These are phyloP conservation scores for Zosterops borbonicus DNA, from an alignment of 2,113 vertebrate genomes.

Conservation along the genomic window DNA sequence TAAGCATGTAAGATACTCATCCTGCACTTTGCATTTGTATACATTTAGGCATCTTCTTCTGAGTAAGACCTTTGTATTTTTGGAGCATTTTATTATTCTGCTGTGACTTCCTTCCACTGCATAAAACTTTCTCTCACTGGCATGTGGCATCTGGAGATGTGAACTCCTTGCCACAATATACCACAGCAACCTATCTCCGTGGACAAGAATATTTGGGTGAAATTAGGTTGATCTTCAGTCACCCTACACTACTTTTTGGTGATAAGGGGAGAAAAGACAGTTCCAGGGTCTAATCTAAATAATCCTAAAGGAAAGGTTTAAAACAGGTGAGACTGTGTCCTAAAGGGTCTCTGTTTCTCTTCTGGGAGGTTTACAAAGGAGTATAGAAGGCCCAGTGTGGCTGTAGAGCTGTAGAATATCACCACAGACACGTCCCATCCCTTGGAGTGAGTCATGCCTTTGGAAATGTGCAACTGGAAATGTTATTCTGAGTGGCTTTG, in stretches of 20 bases:
- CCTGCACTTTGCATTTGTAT: neutral
- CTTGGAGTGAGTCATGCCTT: neutral
- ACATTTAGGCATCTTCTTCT: neutral
- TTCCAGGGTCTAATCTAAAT: neutral
- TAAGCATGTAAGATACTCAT: neutral
- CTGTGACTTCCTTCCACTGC: neutral
- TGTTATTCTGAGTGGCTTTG: neutral
- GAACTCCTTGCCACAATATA: neutral
- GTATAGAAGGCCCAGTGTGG: neutral
- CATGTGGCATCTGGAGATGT: neutral
- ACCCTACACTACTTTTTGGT: neutral
- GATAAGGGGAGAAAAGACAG: neutral
- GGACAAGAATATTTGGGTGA: neutral
- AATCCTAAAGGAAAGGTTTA: neutral
- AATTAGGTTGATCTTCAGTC: neutral
- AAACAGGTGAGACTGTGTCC: neutral
- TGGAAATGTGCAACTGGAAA: slow-evolving; percentile 5
- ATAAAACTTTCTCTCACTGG: neutral
- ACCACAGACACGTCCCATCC: neutral
- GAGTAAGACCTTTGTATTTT: neutral
- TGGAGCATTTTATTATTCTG: neutral
- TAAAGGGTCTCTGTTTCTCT: neutral
- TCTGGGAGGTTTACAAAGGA: neutral
- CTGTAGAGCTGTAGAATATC: neutral
- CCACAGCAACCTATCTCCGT: neutral